Percentiles rank a stretch among this genome's conserved stretches.
phyloP scores from a whole-genome alignment of 2,797 vertebrate genomes.

The Gallinago solitaria region DNA sequence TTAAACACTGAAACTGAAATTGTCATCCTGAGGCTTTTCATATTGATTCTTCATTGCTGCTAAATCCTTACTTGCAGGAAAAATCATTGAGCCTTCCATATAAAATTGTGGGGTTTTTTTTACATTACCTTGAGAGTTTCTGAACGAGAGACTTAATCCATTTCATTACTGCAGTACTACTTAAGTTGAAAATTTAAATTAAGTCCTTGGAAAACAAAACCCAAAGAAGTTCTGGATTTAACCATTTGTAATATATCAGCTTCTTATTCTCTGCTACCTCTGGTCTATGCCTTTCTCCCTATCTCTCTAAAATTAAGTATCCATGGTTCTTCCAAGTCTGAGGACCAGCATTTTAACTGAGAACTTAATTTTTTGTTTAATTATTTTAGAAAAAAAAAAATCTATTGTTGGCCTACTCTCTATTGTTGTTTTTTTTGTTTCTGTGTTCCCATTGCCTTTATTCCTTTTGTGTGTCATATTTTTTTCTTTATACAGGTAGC shows the following conservation, averaged over 20 bases:
- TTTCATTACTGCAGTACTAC: not conserved
- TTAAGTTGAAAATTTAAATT: not conserved
- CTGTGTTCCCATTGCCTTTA: not conserved
- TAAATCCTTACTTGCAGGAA: constrained; percentile 24
- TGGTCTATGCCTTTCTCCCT: not conserved
- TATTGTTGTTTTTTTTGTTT: not conserved
- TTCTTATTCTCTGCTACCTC: not conserved
- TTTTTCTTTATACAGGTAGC: not conserved
- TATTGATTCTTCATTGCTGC: constrained; percentile 36
- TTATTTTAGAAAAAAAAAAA: not conserved
- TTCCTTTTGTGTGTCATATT: not conserved
- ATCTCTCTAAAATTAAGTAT: not conserved
- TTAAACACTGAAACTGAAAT: constrained; percentile 4
- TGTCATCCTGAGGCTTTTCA: constrained; percentile 11
- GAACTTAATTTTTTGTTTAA: not conserved
- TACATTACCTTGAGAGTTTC: not conserved
- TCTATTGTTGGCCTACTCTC: not conserved
- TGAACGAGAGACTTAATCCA: not conserved
- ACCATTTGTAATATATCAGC: not conserved
- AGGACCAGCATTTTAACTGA: not conserved
- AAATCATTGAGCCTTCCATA: constrained; percentile 15
- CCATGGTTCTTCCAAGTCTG: not conserved
- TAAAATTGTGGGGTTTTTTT: not conserved
- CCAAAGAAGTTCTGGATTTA: not conserved
- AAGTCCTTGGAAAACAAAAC: not conserved